Evolutionary conservation across 2,797 vertebrate genomes (phyloP), one percentile per base, ranked within the genome.

Genomic region (Sebastes umbrosus): DNA sequence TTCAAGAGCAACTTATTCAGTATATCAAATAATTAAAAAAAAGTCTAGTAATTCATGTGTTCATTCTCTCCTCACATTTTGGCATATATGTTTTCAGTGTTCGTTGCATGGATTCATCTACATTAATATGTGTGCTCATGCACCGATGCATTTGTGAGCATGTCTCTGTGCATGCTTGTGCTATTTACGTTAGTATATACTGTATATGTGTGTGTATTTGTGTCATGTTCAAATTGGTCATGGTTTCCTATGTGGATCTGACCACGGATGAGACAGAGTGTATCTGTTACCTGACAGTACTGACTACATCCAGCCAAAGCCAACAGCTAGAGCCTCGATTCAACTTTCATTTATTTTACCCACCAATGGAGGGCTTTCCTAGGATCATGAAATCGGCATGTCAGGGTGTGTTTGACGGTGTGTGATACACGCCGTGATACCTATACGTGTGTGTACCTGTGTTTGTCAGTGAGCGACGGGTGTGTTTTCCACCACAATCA

Each of bases 401-500:
- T 69, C 55, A 20, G 60, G 5, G 31, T n/a, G 62, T 54, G 25
- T 77, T 69, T 62, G 67, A 79, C 70, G 62, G 36, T 36, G 43
- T 22, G 46, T 34, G 71, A 52, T 59, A 64, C 27, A 25, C 1
- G 34, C 29, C 22, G 25, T 31, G 54, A 77, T 69, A 43, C 11
- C 29, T 2, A 2, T 24, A 4, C 4, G 3, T 54, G 27, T 66
- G 69, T 79, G 76, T 24, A 54, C 16, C 22, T 43, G 66, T 72
- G 70, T 83, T 73, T 68, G 77, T 75, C 55, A 62, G 55, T 54
- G 74, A 78, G 52, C 29, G 62, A 78, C 43, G 2, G 39, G 29
- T 69, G 63, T 79, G 69, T 79, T 69, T 80, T 80, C 60, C 46
- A 75, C 39, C 75, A 75, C 69, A 76, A 82, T 70, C 64, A 58